A percentile compares a stretch with the other conserved stretches of the same genome.
These are phyloP conservation scores for Bucorvus abyssinicus DNA, from an alignment of 2,797 vertebrate species.

Conservation along the genomic window DNA sequence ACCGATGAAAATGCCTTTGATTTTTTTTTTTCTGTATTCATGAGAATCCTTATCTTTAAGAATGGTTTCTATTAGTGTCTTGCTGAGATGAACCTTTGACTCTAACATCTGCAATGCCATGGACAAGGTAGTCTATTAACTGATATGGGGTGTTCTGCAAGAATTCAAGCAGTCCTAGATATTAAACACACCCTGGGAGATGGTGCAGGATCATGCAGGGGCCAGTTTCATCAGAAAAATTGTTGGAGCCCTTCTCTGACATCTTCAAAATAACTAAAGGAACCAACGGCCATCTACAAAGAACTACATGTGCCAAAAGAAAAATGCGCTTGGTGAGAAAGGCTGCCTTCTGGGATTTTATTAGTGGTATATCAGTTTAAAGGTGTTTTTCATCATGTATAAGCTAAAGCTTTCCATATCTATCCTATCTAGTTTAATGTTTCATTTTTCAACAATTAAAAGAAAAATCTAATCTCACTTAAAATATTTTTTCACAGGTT, in stretches of 20 bases:
- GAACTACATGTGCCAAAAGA: background rate
- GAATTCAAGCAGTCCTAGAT: background rate
- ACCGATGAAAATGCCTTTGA: background rate
- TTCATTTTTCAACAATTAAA: background rate
- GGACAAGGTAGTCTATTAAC: background rate
- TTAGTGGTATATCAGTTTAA: background rate
- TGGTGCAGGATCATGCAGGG: background rate
- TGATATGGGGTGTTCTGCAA: background rate
- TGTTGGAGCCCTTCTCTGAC: background rate
- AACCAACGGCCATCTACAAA: background rate
- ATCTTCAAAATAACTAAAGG: background rate
- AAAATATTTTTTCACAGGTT: background rate
- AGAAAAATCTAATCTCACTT: background rate
- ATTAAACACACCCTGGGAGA: background rate
- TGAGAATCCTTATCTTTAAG: background rate
- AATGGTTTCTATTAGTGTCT: constrained; percentile 5
- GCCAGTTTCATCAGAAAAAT: background rate
- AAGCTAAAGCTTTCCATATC: background rate
- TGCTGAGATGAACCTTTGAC: constrained; percentile 5
- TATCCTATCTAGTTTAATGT: background rate
- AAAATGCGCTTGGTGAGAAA: background rate
- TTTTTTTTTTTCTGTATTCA: background rate
- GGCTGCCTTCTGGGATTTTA: background rate
- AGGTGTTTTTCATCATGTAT: background rate
- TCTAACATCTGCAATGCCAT: background rate